phyloP scores from a whole-genome alignment of 2,797 vertebrate genomes.

The Rhynchotus rufescens region DNA sequence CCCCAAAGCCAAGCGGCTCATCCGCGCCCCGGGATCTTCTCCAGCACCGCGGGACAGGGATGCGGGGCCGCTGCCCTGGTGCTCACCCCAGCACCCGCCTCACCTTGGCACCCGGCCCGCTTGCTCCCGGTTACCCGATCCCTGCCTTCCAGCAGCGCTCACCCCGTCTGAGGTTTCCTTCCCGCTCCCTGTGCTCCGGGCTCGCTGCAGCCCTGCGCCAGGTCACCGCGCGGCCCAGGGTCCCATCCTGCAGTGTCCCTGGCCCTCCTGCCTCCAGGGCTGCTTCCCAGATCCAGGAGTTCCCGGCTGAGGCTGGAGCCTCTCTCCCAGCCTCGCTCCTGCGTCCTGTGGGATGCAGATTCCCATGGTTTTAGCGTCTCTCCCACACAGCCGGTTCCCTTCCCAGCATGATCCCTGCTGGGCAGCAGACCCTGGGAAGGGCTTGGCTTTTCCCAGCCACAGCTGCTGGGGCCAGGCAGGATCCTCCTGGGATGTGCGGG shows the following conservation, averaged over 20 bases:
- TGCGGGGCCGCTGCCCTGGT: too few relatives aligned
- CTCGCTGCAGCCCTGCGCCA: accelerated
- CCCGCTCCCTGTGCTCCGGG: accelerated
- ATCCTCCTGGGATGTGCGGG: accelerated
- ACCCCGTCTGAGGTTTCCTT: not conserved
- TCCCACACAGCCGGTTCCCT: not conserved
- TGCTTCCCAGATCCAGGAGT: not conserved
- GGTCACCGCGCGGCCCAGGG: not conserved
- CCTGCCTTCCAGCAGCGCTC: not conserved
- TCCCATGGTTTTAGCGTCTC: not conserved
- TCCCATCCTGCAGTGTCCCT: not conserved
- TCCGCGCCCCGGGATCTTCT: not conserved
- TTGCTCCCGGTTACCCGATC: not conserved
- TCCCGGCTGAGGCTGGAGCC: not conserved
- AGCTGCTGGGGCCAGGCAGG: too few relatives aligned
- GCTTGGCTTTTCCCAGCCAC: not conserved
- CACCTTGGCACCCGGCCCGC: not conserved
- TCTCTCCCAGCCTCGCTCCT: not conserved
- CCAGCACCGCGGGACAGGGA: too few relatives aligned
- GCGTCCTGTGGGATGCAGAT: accelerated
- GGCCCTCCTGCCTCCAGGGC: not conserved
- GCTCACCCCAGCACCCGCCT: not conserved
- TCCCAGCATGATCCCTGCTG: accelerated
- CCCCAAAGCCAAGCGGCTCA: accelerated
- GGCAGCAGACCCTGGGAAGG: not conserved